These are phyloP conservation scores for Plemyria rubiginata DNA, from an alignment of 2,888 invertebrate genomes.

Conservation along the genomic window DNA sequence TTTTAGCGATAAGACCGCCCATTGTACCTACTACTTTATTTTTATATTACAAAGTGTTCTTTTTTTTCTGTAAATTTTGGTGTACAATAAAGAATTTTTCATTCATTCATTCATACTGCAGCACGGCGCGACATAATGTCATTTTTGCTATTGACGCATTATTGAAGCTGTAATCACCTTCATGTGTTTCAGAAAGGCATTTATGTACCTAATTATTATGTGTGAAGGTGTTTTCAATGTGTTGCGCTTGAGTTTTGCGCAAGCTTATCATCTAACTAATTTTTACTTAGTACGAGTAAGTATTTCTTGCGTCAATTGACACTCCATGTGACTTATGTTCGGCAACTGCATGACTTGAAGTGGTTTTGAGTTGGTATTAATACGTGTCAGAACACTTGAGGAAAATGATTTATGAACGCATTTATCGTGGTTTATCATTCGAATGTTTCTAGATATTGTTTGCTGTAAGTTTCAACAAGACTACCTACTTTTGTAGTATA, in stretches of 20 bases:
- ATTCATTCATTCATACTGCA: no score
- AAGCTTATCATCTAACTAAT: background rate
- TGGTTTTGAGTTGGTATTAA: conserved; percentile 3
- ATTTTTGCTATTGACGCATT: background rate
- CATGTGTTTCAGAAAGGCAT: background rate
- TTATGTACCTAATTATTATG: no score
- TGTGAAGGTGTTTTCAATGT: background rate
- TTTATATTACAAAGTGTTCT: no score
- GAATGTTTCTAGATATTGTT: no score
- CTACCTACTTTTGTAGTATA: background rate
- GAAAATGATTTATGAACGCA: conserved; percentile 8
- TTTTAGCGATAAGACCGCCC: no score
- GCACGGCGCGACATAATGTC: no score
- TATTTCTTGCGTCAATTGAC: conserved; percentile 46
- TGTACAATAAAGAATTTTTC: no score
- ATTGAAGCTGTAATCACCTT: background rate
- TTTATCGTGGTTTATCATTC: conserved; percentile 1
- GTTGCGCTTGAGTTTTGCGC: background rate
- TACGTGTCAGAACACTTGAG: conserved; percentile 1
- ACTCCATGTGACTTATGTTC: conserved; percentile 31
- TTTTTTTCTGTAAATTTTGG: no score
- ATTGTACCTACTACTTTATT: no score
- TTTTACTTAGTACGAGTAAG: conserved; percentile 2
- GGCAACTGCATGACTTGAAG: conserved; percentile 14
- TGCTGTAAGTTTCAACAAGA: background rate